A percentile compares a stretch with the other conserved stretches of the same genome.
phyloP scores from a whole-genome alignment of 2,113 vertebrate species.

The Laticauda colubrina region DNA sequence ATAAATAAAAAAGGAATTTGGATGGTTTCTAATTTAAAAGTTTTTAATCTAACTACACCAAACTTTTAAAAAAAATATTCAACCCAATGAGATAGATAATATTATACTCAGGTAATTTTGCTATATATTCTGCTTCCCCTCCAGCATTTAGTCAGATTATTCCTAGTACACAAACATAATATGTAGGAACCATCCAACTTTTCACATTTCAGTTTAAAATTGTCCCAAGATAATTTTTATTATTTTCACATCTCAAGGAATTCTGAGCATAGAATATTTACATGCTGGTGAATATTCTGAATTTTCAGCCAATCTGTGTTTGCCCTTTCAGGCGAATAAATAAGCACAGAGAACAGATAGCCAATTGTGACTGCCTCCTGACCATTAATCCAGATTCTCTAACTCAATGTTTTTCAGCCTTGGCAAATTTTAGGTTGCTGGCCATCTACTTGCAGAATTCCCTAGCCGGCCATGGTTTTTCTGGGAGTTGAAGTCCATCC shows the following conservation, averaged over 20 bases:
- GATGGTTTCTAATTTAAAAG: not conserved
- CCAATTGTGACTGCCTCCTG: not conserved
- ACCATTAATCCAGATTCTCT: not conserved
- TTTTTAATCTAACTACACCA: not conserved
- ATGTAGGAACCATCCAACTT: not conserved
- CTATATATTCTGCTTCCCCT: not conserved
- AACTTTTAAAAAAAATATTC: not conserved
- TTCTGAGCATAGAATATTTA: not conserved
- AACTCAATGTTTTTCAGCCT: not conserved
- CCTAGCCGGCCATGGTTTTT: too few relatives aligned
- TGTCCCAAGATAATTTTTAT: not conserved
- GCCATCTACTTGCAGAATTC: too few relatives aligned
- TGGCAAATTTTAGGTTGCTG: too few relatives aligned
- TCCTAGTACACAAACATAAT: not conserved
- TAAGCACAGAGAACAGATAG: not conserved
- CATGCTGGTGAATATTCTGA: not conserved
- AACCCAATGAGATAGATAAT: not conserved
- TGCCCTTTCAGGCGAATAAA: not conserved
- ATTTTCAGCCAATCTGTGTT: not conserved
- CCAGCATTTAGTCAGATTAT: not conserved
- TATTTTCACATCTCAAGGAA: not conserved
- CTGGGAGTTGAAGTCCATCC: too few relatives aligned
- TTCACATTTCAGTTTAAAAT: not conserved
- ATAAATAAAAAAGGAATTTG: not conserved
- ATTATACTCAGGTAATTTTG: not conserved